Evolutionary conservation across 2,797 vertebrate genomes (phyloP), one percentile per base, ranked within the genome.

Genomic region (Peromyscus attwateri): DNA sequence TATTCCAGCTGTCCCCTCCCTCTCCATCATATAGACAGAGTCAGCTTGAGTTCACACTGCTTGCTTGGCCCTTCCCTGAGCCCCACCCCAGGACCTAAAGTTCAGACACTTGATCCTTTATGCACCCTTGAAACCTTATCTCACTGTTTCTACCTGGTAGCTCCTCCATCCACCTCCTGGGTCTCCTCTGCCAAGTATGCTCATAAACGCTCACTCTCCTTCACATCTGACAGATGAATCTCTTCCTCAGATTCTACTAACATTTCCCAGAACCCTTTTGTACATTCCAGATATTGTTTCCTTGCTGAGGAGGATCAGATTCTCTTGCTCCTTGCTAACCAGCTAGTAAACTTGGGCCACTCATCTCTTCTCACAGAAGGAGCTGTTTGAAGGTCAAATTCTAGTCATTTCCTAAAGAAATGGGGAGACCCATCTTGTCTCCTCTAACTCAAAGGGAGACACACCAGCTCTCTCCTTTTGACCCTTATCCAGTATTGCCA

Each of bases 401-500:
- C 79, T 4, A 76, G 82, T 46, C 55, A 21, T 23, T 76, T 16
- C 1, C 21, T 52, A 19, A 81, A 37, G 19, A 84, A 64, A 46
- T 1, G 16, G 3, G 73, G 43, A 87, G 52, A 66, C 13, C 6
- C 13, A 6, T 14, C 60, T 82, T 25, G 37, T 70, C 43, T 79
- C 25, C 6, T 29, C 49, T 7, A 1, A 0, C 13, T 77, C 66
- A 49, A 29, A 73, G 52, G n/a, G 29, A 29, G 52, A 23, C 1
- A 4, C 25, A 5, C 9, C 1, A 4, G 3, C 25, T 27, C 6
- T 43, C 3, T 11, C 37, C 3, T 64, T 70, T 43, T 0, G 34
- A 79, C 43, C n/a, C 4, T 10, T 13, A 37, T 3, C 43, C 2
- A 1, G 25, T 0, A 0, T 1, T 14, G 43, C 17, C 19, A 8